Conservation (phyloP, 2,113 vertebrate species). For the Lepus timidus region DNA sequence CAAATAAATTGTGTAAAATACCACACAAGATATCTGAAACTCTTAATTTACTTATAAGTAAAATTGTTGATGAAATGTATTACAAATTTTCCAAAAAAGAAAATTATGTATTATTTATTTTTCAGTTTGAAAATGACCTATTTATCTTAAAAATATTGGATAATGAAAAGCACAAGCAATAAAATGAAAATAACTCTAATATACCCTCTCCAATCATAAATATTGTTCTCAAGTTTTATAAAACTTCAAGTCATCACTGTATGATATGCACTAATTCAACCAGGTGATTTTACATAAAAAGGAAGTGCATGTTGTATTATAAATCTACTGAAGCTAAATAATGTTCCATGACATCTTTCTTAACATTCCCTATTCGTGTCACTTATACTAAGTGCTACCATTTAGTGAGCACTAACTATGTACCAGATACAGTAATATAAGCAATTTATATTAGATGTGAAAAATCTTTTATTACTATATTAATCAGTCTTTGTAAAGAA, state of each 20-base stretch:
- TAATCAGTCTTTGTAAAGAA: background rate
- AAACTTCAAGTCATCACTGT: background rate
- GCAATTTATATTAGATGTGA: background rate
- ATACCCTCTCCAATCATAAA: background rate
- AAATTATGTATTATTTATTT: background rate
- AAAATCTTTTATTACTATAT: background rate
- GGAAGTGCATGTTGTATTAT: background rate
- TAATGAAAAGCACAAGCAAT: background rate
- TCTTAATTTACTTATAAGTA: background rate
- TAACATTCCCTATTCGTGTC: background rate
- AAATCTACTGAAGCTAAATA: background rate
- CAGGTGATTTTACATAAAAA: background rate
- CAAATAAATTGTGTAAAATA: background rate
- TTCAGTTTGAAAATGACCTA: background rate
- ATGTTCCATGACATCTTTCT: background rate
- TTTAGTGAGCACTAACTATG: background rate
- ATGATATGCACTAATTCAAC: background rate
- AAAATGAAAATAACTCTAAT: background rate
- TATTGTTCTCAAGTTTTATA: background rate
- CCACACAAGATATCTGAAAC: background rate
- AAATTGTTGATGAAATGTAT: background rate
- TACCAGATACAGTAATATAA: background rate
- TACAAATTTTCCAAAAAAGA: background rate
- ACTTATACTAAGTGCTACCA: background rate
- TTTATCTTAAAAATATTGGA: constrained; percentile 25